These are phyloP conservation scores for Setipinna tenuifilis DNA, from an alignment of 2,797 vertebrate species.

Conservation along the genomic window DNA sequence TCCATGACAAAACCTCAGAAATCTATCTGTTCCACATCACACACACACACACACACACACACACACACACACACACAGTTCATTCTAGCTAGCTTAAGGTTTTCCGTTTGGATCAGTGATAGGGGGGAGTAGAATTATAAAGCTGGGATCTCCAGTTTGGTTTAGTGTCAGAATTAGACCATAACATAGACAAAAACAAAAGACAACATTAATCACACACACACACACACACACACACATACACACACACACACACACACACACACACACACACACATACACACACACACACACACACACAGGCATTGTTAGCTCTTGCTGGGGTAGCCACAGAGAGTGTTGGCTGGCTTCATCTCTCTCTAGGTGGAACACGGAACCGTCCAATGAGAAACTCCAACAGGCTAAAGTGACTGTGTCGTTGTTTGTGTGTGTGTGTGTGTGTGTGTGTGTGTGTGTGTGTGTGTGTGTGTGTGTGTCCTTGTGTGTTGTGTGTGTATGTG, in stretches of 20 bases:
- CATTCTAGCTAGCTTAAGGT: not conserved
- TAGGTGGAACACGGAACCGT: not conserved
- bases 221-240: not conserved
- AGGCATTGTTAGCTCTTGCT: not conserved
- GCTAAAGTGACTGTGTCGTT: too few relatives aligned
- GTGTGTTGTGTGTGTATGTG: not conserved
- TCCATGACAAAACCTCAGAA: not conserved
- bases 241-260: not conserved
- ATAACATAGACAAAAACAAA: not conserved
- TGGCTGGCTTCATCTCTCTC: not conserved
- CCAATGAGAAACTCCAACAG: not conserved
- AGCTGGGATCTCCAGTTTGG: not conserved
- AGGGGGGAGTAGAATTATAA: not conserved
- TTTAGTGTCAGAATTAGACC: not conserved
- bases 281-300: not conserved
- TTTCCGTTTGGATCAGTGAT: not conserved
- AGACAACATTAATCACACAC: too few relatives aligned
- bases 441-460: not conserved
- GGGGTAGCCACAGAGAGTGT: not conserved
- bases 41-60: not conserved
- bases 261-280: not conserved
- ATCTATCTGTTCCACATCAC: not conserved
- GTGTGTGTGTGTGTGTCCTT: slow-evolving; percentile 10
- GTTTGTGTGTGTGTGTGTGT: not conserved
- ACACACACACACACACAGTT: not conserved